phyloP scores from a whole-genome alignment of 2,797 vertebrate species.

The Megaceryle alcyon region DNA sequence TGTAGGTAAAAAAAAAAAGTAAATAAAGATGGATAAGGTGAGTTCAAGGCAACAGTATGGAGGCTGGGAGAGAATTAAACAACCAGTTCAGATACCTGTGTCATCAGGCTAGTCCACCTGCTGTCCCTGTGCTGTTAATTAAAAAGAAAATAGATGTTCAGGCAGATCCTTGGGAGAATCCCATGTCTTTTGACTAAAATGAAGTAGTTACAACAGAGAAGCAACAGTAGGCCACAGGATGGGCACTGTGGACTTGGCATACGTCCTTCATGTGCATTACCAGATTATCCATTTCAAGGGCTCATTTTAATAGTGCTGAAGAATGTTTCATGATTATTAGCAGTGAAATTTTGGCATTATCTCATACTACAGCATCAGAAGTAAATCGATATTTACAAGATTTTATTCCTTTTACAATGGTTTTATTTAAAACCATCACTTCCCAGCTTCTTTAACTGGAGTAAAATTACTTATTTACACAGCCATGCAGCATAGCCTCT shows the following conservation, averaged over 20 bases:
- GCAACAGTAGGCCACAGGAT: background rate
- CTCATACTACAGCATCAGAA: background rate
- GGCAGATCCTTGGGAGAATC: background rate
- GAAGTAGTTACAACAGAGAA: background rate
- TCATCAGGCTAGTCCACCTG: background rate
- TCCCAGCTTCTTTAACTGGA: background rate
- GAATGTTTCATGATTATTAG: background rate
- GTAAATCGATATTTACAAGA: background rate
- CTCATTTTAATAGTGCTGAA: background rate
- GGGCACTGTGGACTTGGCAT: background rate
- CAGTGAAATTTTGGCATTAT: background rate
- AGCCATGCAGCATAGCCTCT: background rate
- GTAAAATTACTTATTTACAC: background rate
- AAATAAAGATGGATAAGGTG: background rate
- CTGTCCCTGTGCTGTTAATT: background rate
- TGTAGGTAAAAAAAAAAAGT: background rate
- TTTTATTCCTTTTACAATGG: background rate
- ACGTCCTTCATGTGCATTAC: background rate
- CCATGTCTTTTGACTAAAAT: background rate
- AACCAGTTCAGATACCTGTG: background rate
- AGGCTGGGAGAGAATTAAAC: background rate
- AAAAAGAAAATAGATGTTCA: background rate
- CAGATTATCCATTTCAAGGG: background rate
- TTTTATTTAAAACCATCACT: background rate
- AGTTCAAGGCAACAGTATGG: background rate